Evolutionary conservation across 1,140 invertebrate genomes (phyloP).

Genomic region (Drosophila quadrilineata): DNA sequence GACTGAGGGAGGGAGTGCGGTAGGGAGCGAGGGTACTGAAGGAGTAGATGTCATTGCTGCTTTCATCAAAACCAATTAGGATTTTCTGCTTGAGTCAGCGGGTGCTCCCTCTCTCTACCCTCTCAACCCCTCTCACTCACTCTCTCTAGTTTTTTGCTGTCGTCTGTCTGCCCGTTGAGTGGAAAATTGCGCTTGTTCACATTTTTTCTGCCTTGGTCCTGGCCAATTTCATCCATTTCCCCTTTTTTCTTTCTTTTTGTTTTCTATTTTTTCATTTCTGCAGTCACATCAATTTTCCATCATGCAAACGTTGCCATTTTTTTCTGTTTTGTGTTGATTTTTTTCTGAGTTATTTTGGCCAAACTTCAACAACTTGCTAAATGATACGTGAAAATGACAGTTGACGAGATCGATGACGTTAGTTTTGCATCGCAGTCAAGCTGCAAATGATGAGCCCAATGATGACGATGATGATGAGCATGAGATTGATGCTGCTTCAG

Average conservation of each 20-base stretch:
- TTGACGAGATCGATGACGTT: constrained; percentile 80
- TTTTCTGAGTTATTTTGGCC: too few relatives aligned
- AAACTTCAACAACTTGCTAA: constrained; percentile 74
- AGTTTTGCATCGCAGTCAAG: constrained; percentile 63
- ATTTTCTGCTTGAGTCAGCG: constrained; percentile 69
- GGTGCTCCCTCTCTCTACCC: too few relatives aligned
- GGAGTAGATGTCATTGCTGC: constrained; percentile 55
- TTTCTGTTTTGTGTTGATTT: constrained; percentile 33
- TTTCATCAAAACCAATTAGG: constrained; percentile 80
- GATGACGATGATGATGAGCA: constrained; percentile 26
- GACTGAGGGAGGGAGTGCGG: neutral
- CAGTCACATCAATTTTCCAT: constrained; percentile 74
- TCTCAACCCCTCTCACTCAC: too few relatives aligned
- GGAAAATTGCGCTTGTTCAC: constrained; percentile 68
- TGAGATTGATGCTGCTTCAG: constrained; percentile 33
- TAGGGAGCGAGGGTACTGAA: constrained; percentile 4
- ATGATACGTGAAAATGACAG: constrained; percentile 80
- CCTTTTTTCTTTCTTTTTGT: constrained; percentile 7
- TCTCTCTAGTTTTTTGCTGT: neutral
- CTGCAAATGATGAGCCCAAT: constrained; percentile 33
- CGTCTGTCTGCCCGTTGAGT: constrained; percentile 46
- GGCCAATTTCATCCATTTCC: constrained; percentile 21
- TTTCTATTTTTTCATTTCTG: constrained; percentile 22
- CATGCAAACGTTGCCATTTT: constrained; percentile 37
- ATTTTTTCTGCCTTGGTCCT: constrained; percentile 20